Base-by-base conservation (phyloP, 2,797 vertebrate species). In the Smutsia gigantea region DNA sequence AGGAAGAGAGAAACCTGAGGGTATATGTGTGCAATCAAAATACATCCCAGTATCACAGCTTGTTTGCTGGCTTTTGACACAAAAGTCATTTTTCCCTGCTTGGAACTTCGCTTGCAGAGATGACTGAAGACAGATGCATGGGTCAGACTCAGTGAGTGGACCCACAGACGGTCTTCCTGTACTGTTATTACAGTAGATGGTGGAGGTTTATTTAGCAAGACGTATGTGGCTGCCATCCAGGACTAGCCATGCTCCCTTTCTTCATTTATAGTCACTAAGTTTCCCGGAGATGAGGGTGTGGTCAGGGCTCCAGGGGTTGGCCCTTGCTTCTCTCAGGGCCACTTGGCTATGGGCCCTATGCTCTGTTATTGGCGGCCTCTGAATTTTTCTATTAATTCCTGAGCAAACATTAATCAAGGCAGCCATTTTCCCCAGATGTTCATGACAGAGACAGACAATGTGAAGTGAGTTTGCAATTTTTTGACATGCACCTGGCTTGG, bases 21-120 rank as follows among this genome's bases (percentile, higher is more conserved):
- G 23, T 31, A 0, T 2, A 3, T 66, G 18, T 13, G 3, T 86
- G 29, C 29, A 37, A 79, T 59, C 57, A 53, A 68, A 66, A 55
- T 64, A 12, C 23, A 34, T 42, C 84, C 37, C 0, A 37, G 10
- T 17, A 53, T 83, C 37, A 7, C 37, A n/a, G 34, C 71, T 83
- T 59, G 27, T 88, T 81, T 87, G 51, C 63, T 89, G 37, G 51
- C 25, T 96, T 89, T 78, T 64, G 82, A 95, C 69, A 59, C 4
- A 55, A 46, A 95, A 53, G 34, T 21, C 57, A 12, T 71, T 69
- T 72, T 90, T 85, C n/a, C 31, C 34, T 15, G 29, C 53, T 81
- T 75, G 51, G 53, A 39, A 42, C 21, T 92, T 88, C 5, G 51
- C 78, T 90, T 71, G 49, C 27, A 57, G 85, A 90, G 49, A 87